These are phyloP conservation scores for Drosophila kohkoa DNA, from an alignment of 1,140 invertebrate genomes.

Conservation along the genomic window DNA sequence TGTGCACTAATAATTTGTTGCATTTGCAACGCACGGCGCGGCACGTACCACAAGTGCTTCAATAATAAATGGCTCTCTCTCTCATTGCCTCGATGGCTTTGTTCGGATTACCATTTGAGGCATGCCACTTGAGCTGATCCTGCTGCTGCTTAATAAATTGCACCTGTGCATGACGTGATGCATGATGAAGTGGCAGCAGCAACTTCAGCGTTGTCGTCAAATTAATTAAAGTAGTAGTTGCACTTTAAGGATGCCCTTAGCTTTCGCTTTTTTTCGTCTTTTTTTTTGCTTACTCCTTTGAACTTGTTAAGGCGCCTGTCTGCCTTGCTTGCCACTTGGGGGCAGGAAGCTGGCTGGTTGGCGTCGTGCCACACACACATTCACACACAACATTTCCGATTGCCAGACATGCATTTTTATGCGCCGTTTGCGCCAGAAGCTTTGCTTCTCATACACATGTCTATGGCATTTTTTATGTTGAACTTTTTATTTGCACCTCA, in stretches of 20 bases:
- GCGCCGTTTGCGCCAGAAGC: conserved; percentile 53
- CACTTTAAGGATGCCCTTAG: conserved; percentile 46
- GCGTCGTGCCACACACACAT: conserved; percentile 40
- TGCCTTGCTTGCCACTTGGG: conserved; percentile 2
- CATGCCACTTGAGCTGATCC: conserved; percentile 22
- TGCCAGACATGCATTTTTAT: conserved; percentile 79
- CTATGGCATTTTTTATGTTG: conserved; percentile 78
- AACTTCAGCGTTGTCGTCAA: conserved; percentile 17
- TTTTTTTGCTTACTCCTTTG: neutral
- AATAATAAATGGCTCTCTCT: conserved; percentile 70
- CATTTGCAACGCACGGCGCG: conserved; percentile 23
- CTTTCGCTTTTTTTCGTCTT: conserved; percentile 30
- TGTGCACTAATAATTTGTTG: conserved; percentile 49
- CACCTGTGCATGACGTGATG: conserved; percentile 73
- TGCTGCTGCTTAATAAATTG: conserved; percentile 64
- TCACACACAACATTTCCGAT: conserved; percentile 61
- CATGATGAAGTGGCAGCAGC: conserved; percentile 57
- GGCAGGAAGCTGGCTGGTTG: conserved; percentile 14
- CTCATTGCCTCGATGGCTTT: conserved; percentile 48
- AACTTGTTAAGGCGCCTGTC: conserved; percentile 7
- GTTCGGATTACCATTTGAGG: conserved; percentile 81
- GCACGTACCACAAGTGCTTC: conserved; percentile 74
- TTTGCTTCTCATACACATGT: conserved; percentile 56
- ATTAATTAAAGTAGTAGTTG: conserved; percentile 70
- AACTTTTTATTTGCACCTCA: conserved; percentile 84